Evolutionary conservation across 1,140 invertebrate genomes (phyloP).

Genomic region (Eulimnadia texana): DNA sequence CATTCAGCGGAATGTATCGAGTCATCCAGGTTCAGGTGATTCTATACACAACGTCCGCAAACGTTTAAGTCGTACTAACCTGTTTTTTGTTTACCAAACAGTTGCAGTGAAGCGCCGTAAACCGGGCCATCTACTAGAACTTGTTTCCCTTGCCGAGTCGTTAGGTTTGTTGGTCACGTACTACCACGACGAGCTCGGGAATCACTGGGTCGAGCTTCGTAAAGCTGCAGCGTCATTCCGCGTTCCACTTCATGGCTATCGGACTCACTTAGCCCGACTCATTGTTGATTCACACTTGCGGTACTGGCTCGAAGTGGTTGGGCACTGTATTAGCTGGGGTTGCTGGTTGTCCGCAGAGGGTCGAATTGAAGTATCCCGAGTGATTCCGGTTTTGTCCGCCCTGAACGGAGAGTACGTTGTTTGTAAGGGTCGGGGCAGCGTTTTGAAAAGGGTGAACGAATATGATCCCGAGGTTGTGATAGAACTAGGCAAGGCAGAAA

Average conservation of each 20-base stretch:
- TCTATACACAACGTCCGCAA: too few relatives aligned
- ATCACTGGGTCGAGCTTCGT: slow-evolving; percentile 8
- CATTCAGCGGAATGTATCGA: too few relatives aligned
- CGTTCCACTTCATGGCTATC: slow-evolving; percentile 1
- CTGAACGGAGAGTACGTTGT: slow-evolving; percentile 2
- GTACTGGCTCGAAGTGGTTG: slow-evolving; percentile 13
- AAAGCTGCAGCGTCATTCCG: slow-evolving; percentile 2
- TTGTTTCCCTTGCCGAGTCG: background rate
- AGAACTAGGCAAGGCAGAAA: background rate
- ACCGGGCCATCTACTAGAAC: background rate
- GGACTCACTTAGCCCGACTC: slow-evolving; percentile 8
- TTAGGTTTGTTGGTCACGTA: background rate
- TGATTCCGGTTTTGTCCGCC: background rate
- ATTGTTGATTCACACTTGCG: background rate
- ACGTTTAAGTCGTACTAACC: too few relatives aligned
- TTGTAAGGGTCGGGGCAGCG: background rate
- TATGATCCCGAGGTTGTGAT: background rate
- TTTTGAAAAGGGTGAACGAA: background rate
- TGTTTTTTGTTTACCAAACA: too few relatives aligned
- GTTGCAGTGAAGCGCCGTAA: background rate
- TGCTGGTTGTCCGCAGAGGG: background rate
- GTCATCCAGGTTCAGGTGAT: too few relatives aligned
- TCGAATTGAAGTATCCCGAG: background rate
- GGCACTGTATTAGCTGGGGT: slow-evolving; percentile 10
- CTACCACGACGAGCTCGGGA: slow-evolving; percentile 5